These are phyloP conservation scores for Psilopogon haemacephalus DNA, from an alignment of 2,113 vertebrate species.

Conservation along the genomic window DNA sequence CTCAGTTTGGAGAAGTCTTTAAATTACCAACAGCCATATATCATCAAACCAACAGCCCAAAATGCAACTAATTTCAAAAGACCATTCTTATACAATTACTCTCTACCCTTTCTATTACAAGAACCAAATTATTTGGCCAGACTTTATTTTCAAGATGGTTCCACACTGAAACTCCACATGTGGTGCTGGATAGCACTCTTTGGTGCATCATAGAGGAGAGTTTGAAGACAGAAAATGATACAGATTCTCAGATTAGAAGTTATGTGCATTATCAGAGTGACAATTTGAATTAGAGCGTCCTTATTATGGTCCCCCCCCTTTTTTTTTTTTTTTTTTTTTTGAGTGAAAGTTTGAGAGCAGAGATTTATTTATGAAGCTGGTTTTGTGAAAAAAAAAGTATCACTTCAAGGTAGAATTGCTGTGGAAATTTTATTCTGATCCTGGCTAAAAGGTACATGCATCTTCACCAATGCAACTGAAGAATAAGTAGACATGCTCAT, in stretches of 20 bases:
- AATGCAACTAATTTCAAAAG: neutral
- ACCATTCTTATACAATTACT: neutral
- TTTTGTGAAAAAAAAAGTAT: neutral
- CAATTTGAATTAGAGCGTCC: neutral
- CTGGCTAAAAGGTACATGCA: neutral
- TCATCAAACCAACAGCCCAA: neutral
- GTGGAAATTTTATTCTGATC: neutral
- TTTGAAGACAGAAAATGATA: neutral
- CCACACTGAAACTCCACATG: rapidly evolving
- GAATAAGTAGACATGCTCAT: neutral
- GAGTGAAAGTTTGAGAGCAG: neutral
- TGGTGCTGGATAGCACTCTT: neutral
- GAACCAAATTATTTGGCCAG: neutral
- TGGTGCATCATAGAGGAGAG: neutral
- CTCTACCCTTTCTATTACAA: neutral
- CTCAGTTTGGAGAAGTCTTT: neutral
- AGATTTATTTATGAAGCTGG: neutral
- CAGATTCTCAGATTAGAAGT: neutral
- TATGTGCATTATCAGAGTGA: neutral
- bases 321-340: too few relatives aligned
- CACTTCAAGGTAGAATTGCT: neutral
- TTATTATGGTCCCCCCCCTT: too few relatives aligned
- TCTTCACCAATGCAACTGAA: neutral
- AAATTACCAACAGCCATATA: neutral
- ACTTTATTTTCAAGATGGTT: neutral